phyloP scores from a whole-genome alignment of 2,888 invertebrate species.

The Gandaritis pyraliata region DNA sequence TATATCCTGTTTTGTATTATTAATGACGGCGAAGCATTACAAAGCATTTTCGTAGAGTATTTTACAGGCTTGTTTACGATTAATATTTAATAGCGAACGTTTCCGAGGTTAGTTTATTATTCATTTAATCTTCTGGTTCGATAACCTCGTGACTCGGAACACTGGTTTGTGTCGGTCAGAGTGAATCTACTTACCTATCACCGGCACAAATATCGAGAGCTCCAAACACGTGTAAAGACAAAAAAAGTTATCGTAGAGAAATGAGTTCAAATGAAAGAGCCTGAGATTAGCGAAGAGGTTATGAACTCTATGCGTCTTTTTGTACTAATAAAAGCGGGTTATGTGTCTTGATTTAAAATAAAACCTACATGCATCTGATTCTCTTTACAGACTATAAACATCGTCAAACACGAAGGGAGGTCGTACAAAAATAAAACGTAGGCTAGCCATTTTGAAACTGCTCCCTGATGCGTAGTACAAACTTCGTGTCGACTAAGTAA shows the following conservation, averaged over 20 bases:
- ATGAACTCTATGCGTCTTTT: background rate
- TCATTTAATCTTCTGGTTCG: slow-evolving; percentile 13
- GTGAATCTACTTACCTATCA: slow-evolving; percentile 11
- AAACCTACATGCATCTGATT: slow-evolving; percentile 1
- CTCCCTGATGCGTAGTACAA: slow-evolving; percentile 59
- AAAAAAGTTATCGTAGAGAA: background rate
- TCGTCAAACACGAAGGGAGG: slow-evolving; percentile 19
- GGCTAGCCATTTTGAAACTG: slow-evolving; percentile 47
- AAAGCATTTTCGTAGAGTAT: slow-evolving; percentile 1
- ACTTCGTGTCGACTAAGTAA: slow-evolving; percentile 69
- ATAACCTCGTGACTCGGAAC: slow-evolving; percentile 16
- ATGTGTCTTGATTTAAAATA: background rate
- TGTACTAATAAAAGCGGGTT: background rate
- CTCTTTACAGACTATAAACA: slow-evolving; percentile 13
- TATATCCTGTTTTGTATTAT: background rate
- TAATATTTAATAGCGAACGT: slow-evolving; percentile 13
- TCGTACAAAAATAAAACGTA: slow-evolving; percentile 52
- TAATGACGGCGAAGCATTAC: slow-evolving; percentile 7
- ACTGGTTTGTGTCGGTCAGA: slow-evolving; percentile 18
- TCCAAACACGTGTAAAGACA: background rate
- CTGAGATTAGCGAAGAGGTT: background rate
- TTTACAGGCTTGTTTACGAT: slow-evolving; percentile 1
- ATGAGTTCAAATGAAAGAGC: slow-evolving; percentile 1
- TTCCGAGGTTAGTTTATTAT: slow-evolving; percentile 11
- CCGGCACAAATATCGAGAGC: background rate